Conservation (phyloP, 2,113 vertebrate species). For the Catharus minimus region DNA sequence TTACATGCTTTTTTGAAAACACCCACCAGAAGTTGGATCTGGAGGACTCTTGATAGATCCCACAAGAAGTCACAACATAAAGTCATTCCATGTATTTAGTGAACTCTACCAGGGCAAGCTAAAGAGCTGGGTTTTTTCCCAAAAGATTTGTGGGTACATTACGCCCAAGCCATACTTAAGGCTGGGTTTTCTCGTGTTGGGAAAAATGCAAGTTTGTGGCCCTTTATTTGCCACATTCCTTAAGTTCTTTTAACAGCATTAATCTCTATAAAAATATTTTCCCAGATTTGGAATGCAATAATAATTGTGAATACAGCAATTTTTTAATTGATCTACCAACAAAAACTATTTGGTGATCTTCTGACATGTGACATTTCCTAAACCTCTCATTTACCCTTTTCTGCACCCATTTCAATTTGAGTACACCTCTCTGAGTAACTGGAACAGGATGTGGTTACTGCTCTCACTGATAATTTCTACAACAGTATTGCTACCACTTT, state of each 20-base stretch:
- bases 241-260: neutral
- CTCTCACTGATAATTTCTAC: neutral
- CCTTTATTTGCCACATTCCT: neutral
- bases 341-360: neutral
- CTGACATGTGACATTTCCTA: neutral
- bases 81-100: neutral
- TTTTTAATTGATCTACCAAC: neutral
- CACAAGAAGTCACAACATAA: neutral
- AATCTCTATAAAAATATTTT: neutral
- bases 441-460: neutral
- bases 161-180: neutral
- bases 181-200: neutral
- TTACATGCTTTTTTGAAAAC: neutral
- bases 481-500: neutral
- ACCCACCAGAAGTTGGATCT: neutral
- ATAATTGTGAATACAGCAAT: neutral
- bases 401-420: neutral
- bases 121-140: fast-evolving
- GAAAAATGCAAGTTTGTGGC: neutral
- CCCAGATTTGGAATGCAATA: neutral
- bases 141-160: neutral
- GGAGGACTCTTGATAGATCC: neutral
- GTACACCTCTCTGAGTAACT: neutral
- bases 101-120: neutral
- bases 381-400: neutral